Conservation (phyloP, 2,888 invertebrate genomes). For the Acrobasis repandana region DNA sequence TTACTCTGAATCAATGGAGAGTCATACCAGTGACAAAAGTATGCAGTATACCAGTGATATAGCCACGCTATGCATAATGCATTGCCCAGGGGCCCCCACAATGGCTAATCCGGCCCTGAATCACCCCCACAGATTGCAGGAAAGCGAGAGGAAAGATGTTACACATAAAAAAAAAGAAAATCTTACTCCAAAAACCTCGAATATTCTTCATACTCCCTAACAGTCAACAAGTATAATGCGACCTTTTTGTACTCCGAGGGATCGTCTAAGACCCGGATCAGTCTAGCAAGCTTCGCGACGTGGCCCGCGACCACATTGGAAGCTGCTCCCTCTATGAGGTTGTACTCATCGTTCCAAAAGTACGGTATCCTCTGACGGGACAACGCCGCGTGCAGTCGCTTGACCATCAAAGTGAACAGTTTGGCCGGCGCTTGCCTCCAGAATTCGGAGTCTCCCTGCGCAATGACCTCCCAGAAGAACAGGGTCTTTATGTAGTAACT, state of each 20-base stretch:
- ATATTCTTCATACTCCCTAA: constrained; percentile 48
- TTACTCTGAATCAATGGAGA: no score
- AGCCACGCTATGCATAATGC: no score
- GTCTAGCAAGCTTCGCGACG: constrained; percentile 44
- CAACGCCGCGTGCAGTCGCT: constrained; percentile 56
- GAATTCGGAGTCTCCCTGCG: constrained; percentile 43
- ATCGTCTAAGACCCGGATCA: constrained; percentile 46
- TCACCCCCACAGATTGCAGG: no score
- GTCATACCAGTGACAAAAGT: no score
- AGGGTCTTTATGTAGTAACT: constrained; percentile 84
- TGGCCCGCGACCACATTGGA: constrained; percentile 41
- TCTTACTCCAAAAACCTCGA: not conserved
- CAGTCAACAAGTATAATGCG: constrained; percentile 54
- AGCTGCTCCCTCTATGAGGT: constrained; percentile 60
- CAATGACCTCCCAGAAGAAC: constrained; percentile 65
- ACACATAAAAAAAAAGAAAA: not conserved
- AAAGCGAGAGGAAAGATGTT: no score
- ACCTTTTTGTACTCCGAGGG: constrained; percentile 48
- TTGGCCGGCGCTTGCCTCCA: constrained; percentile 52
- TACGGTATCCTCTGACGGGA: constrained; percentile 54
- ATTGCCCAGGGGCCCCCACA: no score
- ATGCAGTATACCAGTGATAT: no score
- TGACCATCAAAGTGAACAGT: constrained; percentile 67
- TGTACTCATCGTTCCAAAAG: constrained; percentile 75
- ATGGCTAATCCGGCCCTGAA: no score